Percentiles rank a stretch among this genome's conserved stretches.
These are phyloP conservation scores for Gasterosteus aculeatus DNA, from an alignment of 2,113 vertebrate genomes.

Conservation along the genomic window DNA sequence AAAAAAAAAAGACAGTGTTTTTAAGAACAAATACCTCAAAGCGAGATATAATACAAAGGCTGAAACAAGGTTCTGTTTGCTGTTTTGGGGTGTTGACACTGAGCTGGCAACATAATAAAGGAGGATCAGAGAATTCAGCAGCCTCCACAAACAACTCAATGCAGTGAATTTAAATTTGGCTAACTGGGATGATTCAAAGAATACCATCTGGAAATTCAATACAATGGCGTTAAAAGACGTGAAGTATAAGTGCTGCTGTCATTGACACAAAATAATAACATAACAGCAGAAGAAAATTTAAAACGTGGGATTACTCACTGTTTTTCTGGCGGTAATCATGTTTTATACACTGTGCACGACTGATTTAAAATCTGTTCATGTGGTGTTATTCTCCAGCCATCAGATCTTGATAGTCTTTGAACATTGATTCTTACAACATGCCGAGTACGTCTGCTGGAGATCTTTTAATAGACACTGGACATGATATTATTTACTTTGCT, in stretches of 20 bases:
- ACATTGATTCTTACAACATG: conserved; percentile 26
- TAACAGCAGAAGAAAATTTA: not conserved
- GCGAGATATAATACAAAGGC: conserved; percentile 13
- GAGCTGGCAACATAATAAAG: conserved; percentile 22
- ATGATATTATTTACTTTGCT: conserved; percentile 51
- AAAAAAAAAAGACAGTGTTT: conserved; percentile 11
- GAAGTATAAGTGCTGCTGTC: conserved; percentile 9
- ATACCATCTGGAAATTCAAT: not conserved
- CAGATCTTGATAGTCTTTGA: conserved; percentile 10
- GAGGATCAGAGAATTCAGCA: conserved; percentile 18
- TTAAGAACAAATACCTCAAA: conserved; percentile 14
- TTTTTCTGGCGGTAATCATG: not conserved
- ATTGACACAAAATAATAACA: not conserved
- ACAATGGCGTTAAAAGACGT: not conserved
- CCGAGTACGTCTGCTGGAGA: conserved; percentile 31
- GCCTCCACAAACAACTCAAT: conserved; percentile 4
- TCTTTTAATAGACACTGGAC: conserved; percentile 46
- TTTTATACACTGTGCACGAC: not conserved
- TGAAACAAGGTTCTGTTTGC: not conserved
- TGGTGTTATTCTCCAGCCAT: conserved; percentile 8
- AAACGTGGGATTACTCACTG: not conserved
- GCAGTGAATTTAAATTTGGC: conserved; percentile 7
- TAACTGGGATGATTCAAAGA: conserved; percentile 11
- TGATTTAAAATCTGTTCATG: not conserved
- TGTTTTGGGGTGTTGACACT: not conserved